Evolutionary conservation across 1,140 invertebrate species (phyloP), one percentile per base, ranked within the genome.

Genomic region (Drosophila pallidifrons): DNA sequence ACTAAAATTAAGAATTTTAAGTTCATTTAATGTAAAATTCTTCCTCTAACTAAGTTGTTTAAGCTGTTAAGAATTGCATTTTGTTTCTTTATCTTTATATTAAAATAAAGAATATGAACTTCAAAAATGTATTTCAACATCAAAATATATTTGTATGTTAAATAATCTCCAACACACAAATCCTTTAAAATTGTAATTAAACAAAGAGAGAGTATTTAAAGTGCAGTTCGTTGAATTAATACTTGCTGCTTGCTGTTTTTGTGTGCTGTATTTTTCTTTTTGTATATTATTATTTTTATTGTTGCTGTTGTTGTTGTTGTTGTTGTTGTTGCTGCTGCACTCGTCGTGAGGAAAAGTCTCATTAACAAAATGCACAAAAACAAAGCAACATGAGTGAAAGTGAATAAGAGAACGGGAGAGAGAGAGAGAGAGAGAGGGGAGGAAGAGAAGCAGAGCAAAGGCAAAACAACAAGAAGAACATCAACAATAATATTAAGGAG

Each of bases 301-400:
- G 16, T 10, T 28, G 47, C 6, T 52, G 10, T 25, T 35, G 16
- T 13, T 49, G 28, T 2, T 52, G 15, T 54, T 43, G 32, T 55
- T 65, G 51, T 55, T 66, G 15, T 54, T 43, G 32, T 55, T 65
- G 51, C 47, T 66, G 63, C 32, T 47, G 41, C 43, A 47, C 64
- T 57, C 43, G 64, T 32, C 25, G 63, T 38, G 51, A 41, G 51
- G 25, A 52, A 68, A 74, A 74, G 72, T 52, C 80, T 82, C 80
- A 82, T 82, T 82, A 82, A 76, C 68, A 71, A 76, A 69, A 60
- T 69, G 60, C 46, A 66, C 69, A 67, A 54, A 57, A 72, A 58
- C n/a, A 68, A 49, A 41, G 61, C 70, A 49, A 74, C 58, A 52
- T 63, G 59, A 59, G 76, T 28, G 46, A 69, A 76, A 76, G 68